Evolutionary conservation across 2,797 vertebrate genomes (phyloP).

Genomic region (Phoeniculus purpureus): DNA sequence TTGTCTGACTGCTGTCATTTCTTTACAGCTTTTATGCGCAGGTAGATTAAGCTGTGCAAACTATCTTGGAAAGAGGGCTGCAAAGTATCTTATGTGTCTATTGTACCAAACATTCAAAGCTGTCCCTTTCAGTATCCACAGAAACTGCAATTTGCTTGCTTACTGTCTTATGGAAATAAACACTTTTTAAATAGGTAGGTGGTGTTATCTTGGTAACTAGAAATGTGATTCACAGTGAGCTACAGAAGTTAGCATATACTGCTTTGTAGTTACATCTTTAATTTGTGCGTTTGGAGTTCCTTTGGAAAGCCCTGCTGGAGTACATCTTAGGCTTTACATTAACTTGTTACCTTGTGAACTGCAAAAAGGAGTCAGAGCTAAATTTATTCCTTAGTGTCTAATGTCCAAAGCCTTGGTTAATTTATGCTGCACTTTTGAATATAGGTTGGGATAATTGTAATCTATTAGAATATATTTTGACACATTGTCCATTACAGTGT

Average conservation of each 20-base stretch:
- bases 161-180: not conserved
- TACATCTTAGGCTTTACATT: not conserved
- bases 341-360: not conserved
- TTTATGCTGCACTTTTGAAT: not conserved
- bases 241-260: not conserved
- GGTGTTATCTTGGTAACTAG: not conserved
- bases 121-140: not conserved
- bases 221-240: not conserved
- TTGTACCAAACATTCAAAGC: not conserved
- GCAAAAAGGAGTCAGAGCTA: not conserved
- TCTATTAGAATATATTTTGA: not conserved
- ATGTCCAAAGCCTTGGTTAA: not conserved
- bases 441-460: not conserved
- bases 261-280: not conserved
- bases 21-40: not conserved
- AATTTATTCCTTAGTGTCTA: not conserved
- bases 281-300: not conserved
- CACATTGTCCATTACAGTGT: not conserved
- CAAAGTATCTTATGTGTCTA: not conserved
- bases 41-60: not conserved
- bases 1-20: not conserved
- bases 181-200: not conserved
- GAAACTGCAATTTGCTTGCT: not conserved
- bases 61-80: not conserved
- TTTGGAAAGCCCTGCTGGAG: not conserved